Base-by-base conservation (phyloP, 2,888 invertebrate genomes). In the Eristalis intricaria region DNA sequence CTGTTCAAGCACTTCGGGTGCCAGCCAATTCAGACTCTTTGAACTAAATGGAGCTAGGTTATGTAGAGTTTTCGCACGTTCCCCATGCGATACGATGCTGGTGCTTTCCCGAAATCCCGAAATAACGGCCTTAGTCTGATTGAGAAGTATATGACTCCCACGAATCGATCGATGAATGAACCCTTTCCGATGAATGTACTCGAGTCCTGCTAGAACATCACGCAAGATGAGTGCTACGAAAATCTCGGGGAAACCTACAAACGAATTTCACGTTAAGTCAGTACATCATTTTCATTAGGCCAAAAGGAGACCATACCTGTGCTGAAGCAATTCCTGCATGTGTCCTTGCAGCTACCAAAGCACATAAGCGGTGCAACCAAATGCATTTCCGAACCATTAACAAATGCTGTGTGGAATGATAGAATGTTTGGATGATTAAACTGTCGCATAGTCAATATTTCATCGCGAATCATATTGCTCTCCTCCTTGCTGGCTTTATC, bases 1-100 rank as follows among this genome's bases (percentile, higher is more conserved):
- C 94, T 98, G 98, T 93, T 97, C 96, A 58, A 99, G 93, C 11
- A 98, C 93, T 92, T 99, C 98, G 0, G 98, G 98, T 90, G 98
- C 98, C 15, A 98, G 94, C 98, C 98, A 99, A 93, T 97, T 97
- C 5, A 98, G 93, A 88, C 95, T 94, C 22, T 91, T 90, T 56
- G 89, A 89, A 15, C 93, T 92, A 90, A 96, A 96, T 0, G 95
- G 94, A 0, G 97, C 97, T 91, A 97, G 96, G 60, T 95, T 95
- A 93, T 97, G 96, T 38, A 98, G 94, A 26, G 94, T 94, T 87
- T 94, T 94, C 90, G 95, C 95, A 91, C 96, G 94, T 89, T 95
- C 94, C 1, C 97, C 98, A 90, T 96, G 95, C 87, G 95, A 94
- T 89, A 97, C 94, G 89, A 97, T 95, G 79, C 95, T 95, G 83